Percentiles rank a stretch among this genome's conserved stretches.
These are phyloP conservation scores for Pygathrix nemaeus DNA, from an alignment of 2,113 vertebrate species.

Conservation along the genomic window DNA sequence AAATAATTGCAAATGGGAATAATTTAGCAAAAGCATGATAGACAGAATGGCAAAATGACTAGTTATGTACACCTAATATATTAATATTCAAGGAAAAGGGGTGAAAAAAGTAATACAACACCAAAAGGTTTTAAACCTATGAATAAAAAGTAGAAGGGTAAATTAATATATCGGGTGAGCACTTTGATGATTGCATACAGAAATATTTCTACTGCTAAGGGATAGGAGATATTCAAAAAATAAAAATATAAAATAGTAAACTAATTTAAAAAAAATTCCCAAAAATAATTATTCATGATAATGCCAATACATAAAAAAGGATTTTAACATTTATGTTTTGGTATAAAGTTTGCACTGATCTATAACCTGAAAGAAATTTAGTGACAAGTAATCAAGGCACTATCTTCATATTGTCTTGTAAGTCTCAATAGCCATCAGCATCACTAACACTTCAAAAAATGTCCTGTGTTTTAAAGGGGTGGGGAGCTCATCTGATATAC, in stretches of 20 bases:
- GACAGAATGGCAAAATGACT: background rate
- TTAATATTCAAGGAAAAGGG: background rate
- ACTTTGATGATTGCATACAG: background rate
- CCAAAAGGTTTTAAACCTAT: background rate
- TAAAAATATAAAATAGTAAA: background rate
- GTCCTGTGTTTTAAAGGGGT: background rate
- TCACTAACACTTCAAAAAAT: background rate
- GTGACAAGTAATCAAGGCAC: background rate
- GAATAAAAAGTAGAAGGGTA: background rate
- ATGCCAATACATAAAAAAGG: background rate
- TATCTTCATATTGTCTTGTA: fast-evolving
- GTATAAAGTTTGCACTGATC: background rate
- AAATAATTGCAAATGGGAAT: background rate
- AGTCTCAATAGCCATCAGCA: background rate
- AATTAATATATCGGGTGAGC: background rate
- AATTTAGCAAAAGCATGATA: background rate
- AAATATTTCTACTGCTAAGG: background rate
- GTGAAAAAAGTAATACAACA: background rate
- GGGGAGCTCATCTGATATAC: background rate
- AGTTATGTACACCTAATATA: background rate
- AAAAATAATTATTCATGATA: background rate
- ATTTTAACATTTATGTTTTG: background rate
- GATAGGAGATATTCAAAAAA: background rate
- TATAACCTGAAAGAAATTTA: background rate
- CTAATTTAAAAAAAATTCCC: background rate